Base-by-base conservation (phyloP, 2,113 vertebrate genomes). In the Hepsetus odoe region DNA sequence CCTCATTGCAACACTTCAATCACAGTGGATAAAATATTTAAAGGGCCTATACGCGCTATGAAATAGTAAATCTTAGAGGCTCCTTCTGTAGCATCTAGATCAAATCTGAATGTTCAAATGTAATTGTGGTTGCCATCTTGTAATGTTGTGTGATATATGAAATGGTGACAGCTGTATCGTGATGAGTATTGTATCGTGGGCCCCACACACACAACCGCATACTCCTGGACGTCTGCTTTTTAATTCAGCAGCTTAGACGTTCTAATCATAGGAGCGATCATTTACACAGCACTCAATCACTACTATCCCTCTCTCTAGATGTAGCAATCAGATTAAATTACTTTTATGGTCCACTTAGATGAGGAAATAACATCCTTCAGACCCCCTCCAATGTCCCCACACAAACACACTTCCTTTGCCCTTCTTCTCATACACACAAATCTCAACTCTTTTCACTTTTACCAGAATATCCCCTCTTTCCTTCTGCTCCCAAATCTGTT, bases 321-420 rank as follows among this genome's bases (percentile, higher is more conserved):
- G 78, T 58, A 84, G 86, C 72, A 87, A 84, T 88, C 81, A 80
- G 86, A 86, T 87, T 90, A 86, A n/a, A 90, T 90, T 87, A 85
- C 87, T 68, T 53, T 55, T 64, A 55, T 13, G 42, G 74, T 79
- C 32, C 73, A n/a, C 59, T 74, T 64, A 70, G 79, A 80, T 72
- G 74, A n/a, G n/a, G n/a, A 80, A 84, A 83, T 83, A 80, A 76
- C 66, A 83, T 77, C 77, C 35, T 40, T 18, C 22, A 7, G 49
- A 73, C 30, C 73, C 26, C n/a, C 55, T 70, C 38, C 65, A 49
- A 35, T 66, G 51, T 14, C 64, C 18, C 26, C 30, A 18, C 72
- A 74, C 9, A 64, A 18, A 10, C 12, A 14, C 20, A 33, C 30
- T 16, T 18, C 0, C 28, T 9, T 30, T 3, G 28, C 24, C 18